A percentile compares a stretch with the other conserved stretches of the same genome.
phyloP scores from a whole-genome alignment of 2,888 invertebrate genomes.

The Oligia fasciuncula region DNA sequence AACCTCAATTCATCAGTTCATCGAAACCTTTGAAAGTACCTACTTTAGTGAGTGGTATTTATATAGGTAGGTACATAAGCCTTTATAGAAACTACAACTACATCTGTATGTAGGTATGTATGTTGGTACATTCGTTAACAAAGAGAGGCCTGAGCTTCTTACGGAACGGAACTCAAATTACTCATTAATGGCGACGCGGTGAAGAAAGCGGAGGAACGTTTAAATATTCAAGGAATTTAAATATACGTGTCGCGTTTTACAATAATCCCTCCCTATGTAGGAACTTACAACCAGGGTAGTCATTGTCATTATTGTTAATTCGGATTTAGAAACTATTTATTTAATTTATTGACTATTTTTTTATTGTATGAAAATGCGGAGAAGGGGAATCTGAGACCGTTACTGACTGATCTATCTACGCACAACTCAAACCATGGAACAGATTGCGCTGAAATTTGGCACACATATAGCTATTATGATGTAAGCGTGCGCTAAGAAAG shows the following conservation, averaged over 20 bases:
- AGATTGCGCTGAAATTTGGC: too few relatives aligned
- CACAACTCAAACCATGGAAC: too few relatives aligned
- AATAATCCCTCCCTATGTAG: slow-evolving; percentile 37
- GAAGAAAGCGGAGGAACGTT: slow-evolving; percentile 54
- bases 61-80: background rate
- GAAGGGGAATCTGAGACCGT: background rate
- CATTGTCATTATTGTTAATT: background rate
- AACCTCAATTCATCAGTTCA: background rate
- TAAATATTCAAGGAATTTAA: slow-evolving; percentile 67
- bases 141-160: slow-evolving; percentile 64
- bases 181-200: slow-evolving; percentile 64
- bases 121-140: slow-evolving; percentile 52
- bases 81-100: slow-evolving; percentile 16
- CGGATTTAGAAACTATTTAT: background rate
- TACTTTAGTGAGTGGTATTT: background rate
- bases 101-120: slow-evolving; percentile 16
- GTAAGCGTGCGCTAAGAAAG: too few relatives aligned
- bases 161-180: slow-evolving; percentile 61
- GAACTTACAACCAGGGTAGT: slow-evolving; percentile 7
- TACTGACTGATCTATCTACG: too few relatives aligned
- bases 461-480: too few relatives aligned
- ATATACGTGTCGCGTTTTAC: slow-evolving; percentile 49
- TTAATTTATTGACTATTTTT: too few relatives aligned
- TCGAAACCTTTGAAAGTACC: slow-evolving; percentile 7
- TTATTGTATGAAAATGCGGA: background rate